Percentiles rank a stretch among this genome's conserved stretches.
Conservation (phyloP, 2,888 invertebrate genomes). For the Coleophora deauratella region DNA sequence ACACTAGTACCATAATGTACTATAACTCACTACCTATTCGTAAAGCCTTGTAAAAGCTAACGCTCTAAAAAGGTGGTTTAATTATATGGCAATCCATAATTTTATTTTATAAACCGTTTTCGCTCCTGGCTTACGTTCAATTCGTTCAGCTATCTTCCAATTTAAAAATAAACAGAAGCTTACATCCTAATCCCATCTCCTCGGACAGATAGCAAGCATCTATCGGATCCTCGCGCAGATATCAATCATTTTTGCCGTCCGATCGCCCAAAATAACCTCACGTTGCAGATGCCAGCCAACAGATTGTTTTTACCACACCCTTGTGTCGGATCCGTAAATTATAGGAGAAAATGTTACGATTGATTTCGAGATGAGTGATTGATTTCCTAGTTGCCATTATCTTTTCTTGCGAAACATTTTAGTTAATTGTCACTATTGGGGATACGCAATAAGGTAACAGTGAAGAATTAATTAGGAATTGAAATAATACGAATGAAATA, state of each 20-base stretch:
- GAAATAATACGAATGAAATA: not conserved
- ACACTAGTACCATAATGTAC: too few species aligned
- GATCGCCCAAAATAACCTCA: conserved; percentile 21
- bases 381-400: conserved; percentile 9
- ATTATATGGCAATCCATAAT: too few species aligned
- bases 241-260: conserved; percentile 33
- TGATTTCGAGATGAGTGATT: conserved; percentile 5
- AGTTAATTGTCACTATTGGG: not conserved
- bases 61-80: too few species aligned
- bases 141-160: too few species aligned
- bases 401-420: not conserved
- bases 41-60: too few species aligned
- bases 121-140: not conserved
- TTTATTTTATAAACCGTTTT: too few species aligned
- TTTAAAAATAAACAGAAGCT: too few species aligned
- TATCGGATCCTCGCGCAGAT: conserved; percentile 5
- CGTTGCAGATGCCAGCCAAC: conserved; percentile 12
- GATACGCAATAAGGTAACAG: not conserved
- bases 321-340: conserved; percentile 17
- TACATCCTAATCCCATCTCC: too few species aligned
- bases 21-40: too few species aligned
- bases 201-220: too few species aligned
- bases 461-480: not conserved
- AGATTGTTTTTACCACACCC: conserved; percentile 27
- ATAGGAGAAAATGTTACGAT: conserved; percentile 15